Conservation (phyloP, 2,113 vertebrate genomes). For the Cynocephalus volans region DNA sequence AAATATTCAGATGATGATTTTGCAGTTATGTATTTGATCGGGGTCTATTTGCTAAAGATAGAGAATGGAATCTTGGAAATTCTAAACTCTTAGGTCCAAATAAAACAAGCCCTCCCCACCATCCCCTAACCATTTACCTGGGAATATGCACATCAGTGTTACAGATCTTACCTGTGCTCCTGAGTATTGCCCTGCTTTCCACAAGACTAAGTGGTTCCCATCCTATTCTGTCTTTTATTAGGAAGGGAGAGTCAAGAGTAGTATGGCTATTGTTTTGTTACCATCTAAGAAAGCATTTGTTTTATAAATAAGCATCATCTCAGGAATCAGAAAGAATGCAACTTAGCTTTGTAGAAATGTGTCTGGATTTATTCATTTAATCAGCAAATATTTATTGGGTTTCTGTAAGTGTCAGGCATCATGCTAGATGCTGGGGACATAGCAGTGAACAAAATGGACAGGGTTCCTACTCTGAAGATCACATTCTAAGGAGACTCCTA, state of each 20-base stretch:
- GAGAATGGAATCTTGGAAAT: conserved; percentile 43
- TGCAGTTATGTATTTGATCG: conserved; percentile 54
- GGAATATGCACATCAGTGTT: neutral
- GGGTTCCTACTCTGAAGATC: neutral
- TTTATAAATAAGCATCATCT: conserved; percentile 41
- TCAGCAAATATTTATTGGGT: neutral
- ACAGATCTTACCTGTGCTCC: neutral
- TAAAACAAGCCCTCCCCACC: neutral
- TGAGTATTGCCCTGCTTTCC: neutral
- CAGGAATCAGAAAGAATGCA: conserved; percentile 39
- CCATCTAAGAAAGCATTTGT: conserved; percentile 23
- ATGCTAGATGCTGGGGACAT: neutral
- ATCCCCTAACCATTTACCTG: neutral
- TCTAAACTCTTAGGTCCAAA: neutral
- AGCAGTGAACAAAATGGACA: neutral
- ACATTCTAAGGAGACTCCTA: neutral
- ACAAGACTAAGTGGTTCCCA: neutral
- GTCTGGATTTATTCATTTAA: conserved; percentile 32
- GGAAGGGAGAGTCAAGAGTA: neutral
- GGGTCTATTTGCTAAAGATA: conserved; percentile 25
- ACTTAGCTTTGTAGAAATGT: conserved; percentile 37
- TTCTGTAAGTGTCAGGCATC: neutral
- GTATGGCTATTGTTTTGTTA: conserved; percentile 34
- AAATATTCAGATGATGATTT: conserved; percentile 48
- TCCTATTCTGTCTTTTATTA: neutral